phyloP scores from a whole-genome alignment of 2,113 vertebrate species.

The Peromyscus californicus region DNA sequence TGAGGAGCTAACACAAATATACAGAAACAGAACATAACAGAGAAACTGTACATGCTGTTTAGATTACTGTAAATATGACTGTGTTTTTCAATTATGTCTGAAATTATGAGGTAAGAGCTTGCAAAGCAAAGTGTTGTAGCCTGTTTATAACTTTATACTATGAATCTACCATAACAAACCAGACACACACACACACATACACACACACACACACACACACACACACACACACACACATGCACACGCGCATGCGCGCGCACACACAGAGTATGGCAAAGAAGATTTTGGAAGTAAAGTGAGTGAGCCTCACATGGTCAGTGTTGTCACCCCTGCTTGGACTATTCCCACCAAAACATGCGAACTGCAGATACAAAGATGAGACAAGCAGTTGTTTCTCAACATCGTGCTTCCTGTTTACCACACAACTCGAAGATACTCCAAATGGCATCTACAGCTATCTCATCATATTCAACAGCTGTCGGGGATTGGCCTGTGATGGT shows the following conservation, averaged over 20 bases:
- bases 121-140: background rate
- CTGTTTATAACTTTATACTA: slow-evolving; percentile 37
- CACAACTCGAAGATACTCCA: slow-evolving; percentile 50
- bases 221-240: accelerated
- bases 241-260: background rate
- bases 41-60: background rate
- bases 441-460: slow-evolving; percentile 52
- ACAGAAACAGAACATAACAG: background rate
- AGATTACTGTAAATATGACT: background rate
- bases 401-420: slow-evolving; percentile 55
- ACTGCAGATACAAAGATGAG: slow-evolving; percentile 7
- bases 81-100: background rate
- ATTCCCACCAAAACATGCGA: slow-evolving; percentile 25
- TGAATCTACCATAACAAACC: slow-evolving; percentile 12
- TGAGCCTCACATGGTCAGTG: background rate
- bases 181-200: background rate
- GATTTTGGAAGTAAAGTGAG: slow-evolving; percentile 6
- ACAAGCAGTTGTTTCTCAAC: slow-evolving; percentile 62
- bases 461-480: slow-evolving; percentile 64
- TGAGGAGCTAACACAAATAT: background rate
- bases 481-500: slow-evolving; percentile 35
- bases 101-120: slow-evolving; percentile 47
- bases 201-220: background rate
- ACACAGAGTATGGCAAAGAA: background rate
- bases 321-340: background rate